These are phyloP conservation scores for Manis crassicaudata DNA, from an alignment of 2,797 vertebrate species.

Conservation along the genomic window DNA sequence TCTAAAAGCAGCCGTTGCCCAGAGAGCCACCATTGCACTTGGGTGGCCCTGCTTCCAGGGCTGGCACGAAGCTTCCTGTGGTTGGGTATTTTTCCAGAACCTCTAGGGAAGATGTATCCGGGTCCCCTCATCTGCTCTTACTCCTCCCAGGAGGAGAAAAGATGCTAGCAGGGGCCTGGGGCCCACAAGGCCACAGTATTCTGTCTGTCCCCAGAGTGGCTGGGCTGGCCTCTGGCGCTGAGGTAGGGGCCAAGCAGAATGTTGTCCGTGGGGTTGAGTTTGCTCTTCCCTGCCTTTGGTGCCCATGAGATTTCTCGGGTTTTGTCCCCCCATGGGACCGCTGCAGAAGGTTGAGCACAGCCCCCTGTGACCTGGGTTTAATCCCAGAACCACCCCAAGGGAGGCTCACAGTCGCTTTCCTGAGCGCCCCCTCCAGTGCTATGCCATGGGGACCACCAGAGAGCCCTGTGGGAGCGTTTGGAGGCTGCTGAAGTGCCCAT, in stretches of 20 bases:
- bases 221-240: fast-evolving
- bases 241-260: fast-evolving
- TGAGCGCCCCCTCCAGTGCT: not conserved
- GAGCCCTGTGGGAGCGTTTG: not conserved
- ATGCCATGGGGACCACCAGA: not conserved
- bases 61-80: not conserved
- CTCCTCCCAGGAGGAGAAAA: not conserved
- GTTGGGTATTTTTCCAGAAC: not conserved
- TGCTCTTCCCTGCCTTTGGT: constrained; percentile 29
- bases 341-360: no score
- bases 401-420: not conserved
- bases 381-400: not conserved
- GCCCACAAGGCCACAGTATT: not conserved
- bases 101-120: not conserved
- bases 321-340: no score
- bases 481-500: no score
- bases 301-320: not conserved
- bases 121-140: not conserved
- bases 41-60: constrained; percentile 31
- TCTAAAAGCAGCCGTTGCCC: not conserved
- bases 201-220: not conserved
- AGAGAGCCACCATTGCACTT: not conserved
- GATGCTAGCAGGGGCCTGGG: not conserved
- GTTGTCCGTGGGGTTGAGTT: not conserved
- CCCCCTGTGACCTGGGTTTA: not conserved